Evolutionary conservation across 2,888 invertebrate species (phyloP), one percentile per base, ranked within the genome.

Genomic region (Drosophila paramelanica): DNA sequence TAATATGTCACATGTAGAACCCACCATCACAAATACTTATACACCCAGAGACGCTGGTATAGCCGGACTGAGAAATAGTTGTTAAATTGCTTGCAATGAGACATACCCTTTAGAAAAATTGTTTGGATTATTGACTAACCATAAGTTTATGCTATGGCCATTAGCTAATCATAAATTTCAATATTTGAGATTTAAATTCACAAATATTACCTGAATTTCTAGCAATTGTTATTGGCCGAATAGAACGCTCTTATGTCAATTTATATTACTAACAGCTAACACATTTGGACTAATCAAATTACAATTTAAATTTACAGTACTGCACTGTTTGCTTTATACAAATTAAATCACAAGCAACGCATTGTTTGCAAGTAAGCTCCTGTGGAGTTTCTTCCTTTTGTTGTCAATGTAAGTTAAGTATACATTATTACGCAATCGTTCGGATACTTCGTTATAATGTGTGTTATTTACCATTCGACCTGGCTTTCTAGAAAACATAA

Each of bases 371-470:
- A 13, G 43, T 20, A 20, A 11, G n/a, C 27, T 10, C 5, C 6
- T 20, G 31, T 39, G 23, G 36, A 36, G 13, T 13, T 11, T 13
- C 36, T 1, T 36, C 13, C 13, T 5, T 36, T 13, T 36, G 36
- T 13, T 36, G 36, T 5, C 3, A 13, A 62, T 65, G 55, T 36
- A 50, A 71, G 60, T 53, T 67, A 58, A 61, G 72, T 71, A 59
- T 47, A 74, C 52, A 42, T 68, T 74, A 66, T 78, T 81, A 78
- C 79, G 71, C 75, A 78, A 66, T 71, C 75, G 60, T 64, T 56
- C 5, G 17, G 31, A 46, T 68, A 57, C n/a, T 60, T 43, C 45
- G n/a, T 39, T 67, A 39, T 72, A 64, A 41, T 41, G 41, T 17
- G 7, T 17, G 41, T 41, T 41, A 41, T 41, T 14, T 41, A 17